phyloP scores from a whole-genome alignment of 2,888 invertebrate genomes.

The Caenorhabditis sp. region DNA sequence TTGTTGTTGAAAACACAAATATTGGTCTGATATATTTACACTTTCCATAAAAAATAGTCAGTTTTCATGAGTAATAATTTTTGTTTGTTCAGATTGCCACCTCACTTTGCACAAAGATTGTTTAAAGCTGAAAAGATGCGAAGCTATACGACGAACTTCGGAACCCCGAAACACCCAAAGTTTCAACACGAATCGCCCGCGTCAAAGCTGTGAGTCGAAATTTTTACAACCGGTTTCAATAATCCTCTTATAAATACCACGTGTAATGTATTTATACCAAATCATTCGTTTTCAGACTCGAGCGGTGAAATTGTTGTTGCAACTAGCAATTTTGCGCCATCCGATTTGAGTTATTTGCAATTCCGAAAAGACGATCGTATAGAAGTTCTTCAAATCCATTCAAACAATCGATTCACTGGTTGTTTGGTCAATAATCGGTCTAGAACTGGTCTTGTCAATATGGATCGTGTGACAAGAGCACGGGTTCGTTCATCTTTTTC shows the following conservation, averaged over 20 bases:
- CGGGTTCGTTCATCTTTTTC: constrained; percentile 25
- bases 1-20: too few relatives aligned
- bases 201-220: constrained; percentile 8
- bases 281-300: constrained; percentile 13
- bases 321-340: constrained; percentile 16
- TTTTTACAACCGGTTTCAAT: neutral
- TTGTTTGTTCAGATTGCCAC: constrained; percentile 32
- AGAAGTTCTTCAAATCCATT: constrained; percentile 52
- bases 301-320: constrained; percentile 43
- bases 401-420: constrained; percentile 45
- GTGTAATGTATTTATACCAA: too few relatives aligned
- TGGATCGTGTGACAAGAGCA: constrained; percentile 27
- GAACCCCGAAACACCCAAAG: constrained; percentile 31
- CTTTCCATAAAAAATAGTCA: neutral
- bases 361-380: constrained; percentile 51
- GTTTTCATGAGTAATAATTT: neutral
- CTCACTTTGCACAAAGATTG: constrained; percentile 45
- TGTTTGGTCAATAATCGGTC: constrained; percentile 38
- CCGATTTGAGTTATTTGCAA: constrained; percentile 32
- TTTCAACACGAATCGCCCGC: constrained; percentile 20
- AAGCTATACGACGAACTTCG: constrained; percentile 8
- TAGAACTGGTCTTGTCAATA: constrained; percentile 44
- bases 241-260: neutral
- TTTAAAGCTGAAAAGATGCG: constrained; percentile 31
- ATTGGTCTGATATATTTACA: too few relatives aligned